phyloP scores from a whole-genome alignment of 2,113 vertebrate species.

The Pitta sordida region DNA sequence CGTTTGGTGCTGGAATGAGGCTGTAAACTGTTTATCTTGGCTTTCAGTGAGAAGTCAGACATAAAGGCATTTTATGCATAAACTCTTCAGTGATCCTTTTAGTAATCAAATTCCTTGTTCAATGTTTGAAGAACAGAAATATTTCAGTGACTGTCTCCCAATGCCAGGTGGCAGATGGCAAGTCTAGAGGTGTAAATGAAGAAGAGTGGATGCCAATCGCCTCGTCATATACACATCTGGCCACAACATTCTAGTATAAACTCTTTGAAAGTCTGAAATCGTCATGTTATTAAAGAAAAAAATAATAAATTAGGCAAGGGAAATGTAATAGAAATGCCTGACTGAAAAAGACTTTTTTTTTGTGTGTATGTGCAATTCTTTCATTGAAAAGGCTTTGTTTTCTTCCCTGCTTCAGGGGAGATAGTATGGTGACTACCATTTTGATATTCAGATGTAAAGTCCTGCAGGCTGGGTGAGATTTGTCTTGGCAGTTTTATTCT shows the following conservation, averaged over 20 bases:
- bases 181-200: constrained; percentile 4
- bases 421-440: not conserved
- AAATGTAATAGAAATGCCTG: not conserved
- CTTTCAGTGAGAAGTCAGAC: not conserved
- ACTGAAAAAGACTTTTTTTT: not conserved
- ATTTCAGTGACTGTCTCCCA: not conserved
- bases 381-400: not conserved
- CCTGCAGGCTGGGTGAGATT: not conserved
- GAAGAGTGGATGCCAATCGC: not conserved
- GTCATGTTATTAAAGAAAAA: not conserved
- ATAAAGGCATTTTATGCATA: not conserved
- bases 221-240: not conserved
- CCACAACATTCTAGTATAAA: not conserved
- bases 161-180: not conserved
- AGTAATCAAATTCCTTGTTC: not conserved
- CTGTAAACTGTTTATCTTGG: not conserved
- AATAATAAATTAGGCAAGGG: not conserved
- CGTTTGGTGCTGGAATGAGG: not conserved
- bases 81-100: not conserved
- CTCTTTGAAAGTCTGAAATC: not conserved
- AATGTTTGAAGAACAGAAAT: not conserved
- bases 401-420: not conserved
- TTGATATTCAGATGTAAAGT: not conserved
- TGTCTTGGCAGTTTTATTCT: not conserved
- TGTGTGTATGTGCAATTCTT: not conserved